Evolutionary conservation across 2,888 invertebrate species (phyloP).

Genomic region (Apocheima hispidaria): DNA sequence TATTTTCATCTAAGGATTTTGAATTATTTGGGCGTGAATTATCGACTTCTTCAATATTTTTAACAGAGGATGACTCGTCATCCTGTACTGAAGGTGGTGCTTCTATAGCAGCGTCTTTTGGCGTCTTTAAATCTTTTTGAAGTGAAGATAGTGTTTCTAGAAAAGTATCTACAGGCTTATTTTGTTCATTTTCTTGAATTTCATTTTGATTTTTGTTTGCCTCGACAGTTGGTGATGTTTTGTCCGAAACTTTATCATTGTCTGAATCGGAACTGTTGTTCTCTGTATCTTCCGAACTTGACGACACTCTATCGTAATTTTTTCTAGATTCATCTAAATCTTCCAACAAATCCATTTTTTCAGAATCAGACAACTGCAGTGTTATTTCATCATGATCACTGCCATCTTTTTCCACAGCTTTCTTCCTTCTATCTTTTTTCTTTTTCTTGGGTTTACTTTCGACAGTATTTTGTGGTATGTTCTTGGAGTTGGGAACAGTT

Average conservation of each 20-base stretch:
- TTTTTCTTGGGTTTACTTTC: constrained; percentile 57
- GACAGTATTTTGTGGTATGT: constrained; percentile 26
- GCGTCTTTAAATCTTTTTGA: constrained; percentile 11
- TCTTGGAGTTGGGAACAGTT: constrained; percentile 14
- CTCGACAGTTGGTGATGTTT: not conserved
- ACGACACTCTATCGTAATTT: constrained; percentile 57
- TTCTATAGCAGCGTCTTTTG: constrained; percentile 9
- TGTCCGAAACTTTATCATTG: constrained; percentile 14
- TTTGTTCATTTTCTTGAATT: constrained; percentile 4
- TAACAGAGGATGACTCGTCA: not conserved
- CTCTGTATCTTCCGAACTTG: constrained; percentile 44
- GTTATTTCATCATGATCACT: constrained; percentile 80
- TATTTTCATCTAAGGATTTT: constrained; percentile 5
- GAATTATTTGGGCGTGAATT: not conserved
- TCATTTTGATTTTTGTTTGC: not conserved
- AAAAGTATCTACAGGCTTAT: not conserved
- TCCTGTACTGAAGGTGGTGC: not conserved
- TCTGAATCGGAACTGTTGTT: constrained; percentile 56
- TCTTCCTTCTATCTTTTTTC: constrained; percentile 64
- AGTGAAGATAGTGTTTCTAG: not conserved
- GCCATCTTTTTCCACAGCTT: constrained; percentile 58
- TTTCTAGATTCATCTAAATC: constrained; percentile 66
- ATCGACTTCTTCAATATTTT: not conserved
- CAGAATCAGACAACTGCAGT: constrained; percentile 77
- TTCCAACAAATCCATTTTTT: constrained; percentile 81